Base-by-base conservation (phyloP, 2,888 invertebrate genomes). In the Pantelozetes paolii region DNA sequence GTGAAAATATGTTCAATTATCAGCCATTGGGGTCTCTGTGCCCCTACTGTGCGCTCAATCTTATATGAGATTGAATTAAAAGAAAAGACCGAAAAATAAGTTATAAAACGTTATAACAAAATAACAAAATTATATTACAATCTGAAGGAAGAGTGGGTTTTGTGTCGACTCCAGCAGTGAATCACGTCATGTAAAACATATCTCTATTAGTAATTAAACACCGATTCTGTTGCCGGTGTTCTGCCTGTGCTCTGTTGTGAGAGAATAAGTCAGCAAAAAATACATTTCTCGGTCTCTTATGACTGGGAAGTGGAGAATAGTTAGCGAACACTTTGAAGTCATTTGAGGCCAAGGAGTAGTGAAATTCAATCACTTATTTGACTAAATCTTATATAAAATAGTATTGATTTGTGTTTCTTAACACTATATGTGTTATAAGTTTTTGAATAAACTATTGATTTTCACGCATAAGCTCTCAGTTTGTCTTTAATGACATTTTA, bases 171-270 rank as follows among this genome's bases (percentile, higher is more conserved):
- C 59, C 59, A 62, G 18, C 59, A n/a, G 59, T 15, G 59, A 36
- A 62, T 62, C 32, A 32, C 59, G 59, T 62, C 59, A 62, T 62
- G 59, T 62, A 32, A 62, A 30, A 62, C 59, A 62, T 62, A 30
- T 62, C 59, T 62, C 59, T 62, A 62, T 62, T 62, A 62, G 59
- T 62, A 62, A 62, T 62, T 62, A 62, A 62, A 62, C 59, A 62
- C 32, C n/a, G n/a, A 62, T 6, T 62, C 28, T 32, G n/a, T 62
- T 1, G 6, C 9, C 36, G 5, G 6, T 36, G 6, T 9, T 36
- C 5, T 36, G 36, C 36, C 36, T 36, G 36, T 8, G 36, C 36
- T 36, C 36, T 36, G 36, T 54, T 54, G 13, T 54, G 9, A 23
- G 23, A 18, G 23, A 20, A 54, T 15, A 23, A 23, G 6, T 15